Evolutionary conservation across 2,797 vertebrate species (phyloP).

Genomic region (Falco naumanni): DNA sequence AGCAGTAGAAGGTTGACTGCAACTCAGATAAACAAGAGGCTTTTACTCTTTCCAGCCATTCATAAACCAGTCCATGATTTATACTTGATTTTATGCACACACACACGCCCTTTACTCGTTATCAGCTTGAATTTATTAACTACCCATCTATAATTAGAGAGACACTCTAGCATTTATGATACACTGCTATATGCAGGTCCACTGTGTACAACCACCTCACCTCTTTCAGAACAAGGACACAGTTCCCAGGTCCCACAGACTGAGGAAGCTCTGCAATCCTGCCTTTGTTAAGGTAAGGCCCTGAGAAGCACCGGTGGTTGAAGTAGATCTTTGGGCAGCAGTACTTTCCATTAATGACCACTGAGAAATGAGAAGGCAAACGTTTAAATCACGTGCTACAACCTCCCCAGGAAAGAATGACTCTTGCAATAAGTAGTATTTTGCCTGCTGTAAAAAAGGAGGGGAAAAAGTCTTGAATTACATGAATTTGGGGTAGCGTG

Average conservation of each 20-base stretch:
- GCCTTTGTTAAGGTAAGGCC: conserved; percentile 98
- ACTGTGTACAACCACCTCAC: conserved; percentile 69
- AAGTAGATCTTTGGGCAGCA: conserved; percentile 99
- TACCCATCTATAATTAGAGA: not conserved
- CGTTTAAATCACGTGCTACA: not conserved
- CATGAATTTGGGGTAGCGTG: not conserved
- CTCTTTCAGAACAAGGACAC: conserved; percentile 97
- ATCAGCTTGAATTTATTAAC: not conserved
- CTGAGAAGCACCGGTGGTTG: conserved; percentile 98
- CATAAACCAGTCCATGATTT: not conserved
- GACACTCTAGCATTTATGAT: not conserved
- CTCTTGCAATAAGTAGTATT: accelerated
- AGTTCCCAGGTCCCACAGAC: conserved; percentile 96
- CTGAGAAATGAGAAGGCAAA: conserved; percentile 74
- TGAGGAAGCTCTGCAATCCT: conserved; percentile 97
- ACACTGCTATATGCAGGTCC: not conserved
- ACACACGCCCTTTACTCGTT: not conserved
- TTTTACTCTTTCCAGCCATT: not conserved
- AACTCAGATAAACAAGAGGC: not conserved
- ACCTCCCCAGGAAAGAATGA: not conserved
- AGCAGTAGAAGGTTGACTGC: not conserved
- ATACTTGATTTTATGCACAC: not conserved
- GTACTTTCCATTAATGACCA: conserved; percentile 93
- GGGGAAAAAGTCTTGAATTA: not conserved
- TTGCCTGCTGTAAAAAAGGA: not conserved